Base-by-base conservation (phyloP, 2,113 vertebrate genomes). In the Alosa alosa region DNA sequence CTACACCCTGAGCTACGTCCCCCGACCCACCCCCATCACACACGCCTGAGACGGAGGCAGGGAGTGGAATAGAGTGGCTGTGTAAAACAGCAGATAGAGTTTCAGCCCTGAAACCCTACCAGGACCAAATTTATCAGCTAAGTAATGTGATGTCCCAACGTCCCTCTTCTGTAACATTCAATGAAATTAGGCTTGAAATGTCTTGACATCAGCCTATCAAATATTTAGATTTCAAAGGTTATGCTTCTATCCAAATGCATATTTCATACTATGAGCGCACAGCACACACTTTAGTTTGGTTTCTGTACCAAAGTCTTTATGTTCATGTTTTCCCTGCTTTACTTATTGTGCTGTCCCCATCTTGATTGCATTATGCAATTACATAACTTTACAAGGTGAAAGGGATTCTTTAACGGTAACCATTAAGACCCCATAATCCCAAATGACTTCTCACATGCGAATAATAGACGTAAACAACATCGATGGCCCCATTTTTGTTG, bases 331-430 rank as follows among this genome's bases (percentile, higher is more conserved):
- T 22, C 6, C 25, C 6, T 6, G 22, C 5, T 25, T 9, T n/a
- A 13, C n/a, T 68, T 31, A 2, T 25, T 8, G 22, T 68, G 10
- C n/a, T 1, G 2, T 11, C 60, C 20, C 60, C 60, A 68, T 68
- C 60, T 68, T 68, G 60, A 25, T 10, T 68, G 25, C 22, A 68
- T 68, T 68, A 68, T 68, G 25, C 60, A 68, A 60, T 68, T 68
- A 68, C 60, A 68, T 68, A 68, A 68, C 22, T 68, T 68, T 68
- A 68, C 60, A 68, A 68, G 60, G 60, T 68, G 60, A 68, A 10
- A 68, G 22, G n/a, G 5, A 68, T 68, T 68, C 60, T 68, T 68
- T 68, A 68, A 68, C 25, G 60, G 8, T 68, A 68, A 31, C 52
- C 52, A 55, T 55, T 55, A 55, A 18, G 52, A 55, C 60, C 60